Base-by-base conservation (phyloP, 2,888 invertebrate species). In the Dolichopus griseipennis region DNA sequence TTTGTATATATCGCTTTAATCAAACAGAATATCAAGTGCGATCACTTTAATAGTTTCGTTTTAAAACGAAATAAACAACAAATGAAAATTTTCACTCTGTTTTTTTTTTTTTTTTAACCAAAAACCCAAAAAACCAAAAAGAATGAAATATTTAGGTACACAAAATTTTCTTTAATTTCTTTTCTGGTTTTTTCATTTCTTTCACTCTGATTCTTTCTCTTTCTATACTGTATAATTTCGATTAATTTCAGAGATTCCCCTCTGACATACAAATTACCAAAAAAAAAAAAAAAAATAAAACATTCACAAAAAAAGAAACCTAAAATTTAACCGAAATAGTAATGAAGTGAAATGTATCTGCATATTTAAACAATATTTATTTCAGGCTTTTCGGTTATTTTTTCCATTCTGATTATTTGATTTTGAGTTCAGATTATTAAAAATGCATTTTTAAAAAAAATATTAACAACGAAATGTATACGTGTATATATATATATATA, bases 351-450 rank as follows among this genome's bases (percentile, higher is more conserved):
- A 52, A 12, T 52, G 52, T 52, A 52, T 52, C 52, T 52, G 52
- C 52, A 52, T 52, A 52, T 52, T 52, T 52, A 52, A 52, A 52
- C 5, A 27, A 27, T 27, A 27, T 27, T 27, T n/a, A n/a, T n/a
- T 27, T 27, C 5, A 27, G 27, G 27, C 5, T 27, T 27, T 27
- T 27, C 5, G 3, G 3, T 27, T 27, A 27, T 27, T 27, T 52
- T 52, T 9, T 37, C 5, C 5, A 27, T 27, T 27, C 27, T 52
- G 15, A 52, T 52, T 43, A 52, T 15, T 52, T n/a, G 52, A 52
- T 52, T n/a, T 52, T 52, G 15, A 52, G n/a, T 52, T 52, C 52
- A 52, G 52, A 52, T 52, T 52, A 52, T 52, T 52, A 52, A 52
- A 52, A 52, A 52, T 18, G 52, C 6, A 18, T 18, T 52, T 52